Evolutionary conservation across 2,888 invertebrate species (phyloP), one percentile per base, ranked within the genome.

Genomic region (Lasioglossum oenotherae): DNA sequence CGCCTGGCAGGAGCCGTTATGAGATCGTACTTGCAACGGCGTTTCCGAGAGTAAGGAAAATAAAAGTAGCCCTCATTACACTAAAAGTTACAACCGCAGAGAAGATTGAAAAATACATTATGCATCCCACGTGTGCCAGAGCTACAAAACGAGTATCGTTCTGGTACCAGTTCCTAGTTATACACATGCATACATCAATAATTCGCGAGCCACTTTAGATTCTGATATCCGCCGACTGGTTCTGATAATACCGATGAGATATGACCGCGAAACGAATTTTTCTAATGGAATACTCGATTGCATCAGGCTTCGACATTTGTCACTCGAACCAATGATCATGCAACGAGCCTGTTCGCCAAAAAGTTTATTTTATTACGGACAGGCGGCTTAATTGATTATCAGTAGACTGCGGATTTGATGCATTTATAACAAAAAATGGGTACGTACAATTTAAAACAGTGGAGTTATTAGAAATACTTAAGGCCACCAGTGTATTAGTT

Each of bases 71-170:
- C 16, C 60, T 76, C 60, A 46, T 81, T 77, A 73, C 49, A 35
- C 41, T 73, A 31, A 77, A 73, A 77, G 81, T 81, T 57, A 27
- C 81, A 73, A 73, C 73, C 81, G 64, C 64, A 23, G 53, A 5
- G 53, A 23, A 81, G 77, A 81, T 78, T 81, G 77, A 74, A 81
- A 73, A 81, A 81, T 81, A n/a, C 77, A 81, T 81, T 81, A 81
- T 81, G 73, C 77, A 78, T 73, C 67, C 23, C 8, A 16, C 44
- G 23, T 44, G 46, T 46, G 46, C n/a, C n/a, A 72, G 35, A 53
- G 23, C 64, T 31, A 35, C 31, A 12, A 67, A 73, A 67, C 64
- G 49, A 74, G 77, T n/a, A 72, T 19, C 38, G 64, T 41, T 77
- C 69, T 64, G 5, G 38, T 78, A 64, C 49, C 46, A 74, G 67